phyloP scores from a whole-genome alignment of 1,140 invertebrate species.

The Cataglyphis hispanica region DNA sequence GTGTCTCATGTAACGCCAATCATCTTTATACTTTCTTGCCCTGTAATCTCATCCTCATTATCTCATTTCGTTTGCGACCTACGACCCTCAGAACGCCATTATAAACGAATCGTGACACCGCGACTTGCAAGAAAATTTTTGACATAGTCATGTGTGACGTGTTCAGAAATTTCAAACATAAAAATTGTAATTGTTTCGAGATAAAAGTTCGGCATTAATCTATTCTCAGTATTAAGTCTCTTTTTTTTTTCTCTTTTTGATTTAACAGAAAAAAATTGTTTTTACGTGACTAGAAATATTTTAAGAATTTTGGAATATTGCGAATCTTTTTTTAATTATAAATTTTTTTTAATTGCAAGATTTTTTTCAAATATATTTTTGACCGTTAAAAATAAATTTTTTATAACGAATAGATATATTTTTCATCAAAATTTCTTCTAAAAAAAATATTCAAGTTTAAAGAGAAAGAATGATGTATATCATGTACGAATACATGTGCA shows the following conservation, averaged over 20 bases:
- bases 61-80: neutral
- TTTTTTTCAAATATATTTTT: neutral
- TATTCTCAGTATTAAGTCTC: neutral
- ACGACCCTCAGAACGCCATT: slow-evolving; percentile 20
- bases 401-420: neutral
- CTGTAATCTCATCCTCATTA: neutral
- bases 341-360: neutral
- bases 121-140: slow-evolving; percentile 48
- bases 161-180: too few relatives aligned
- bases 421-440: neutral
- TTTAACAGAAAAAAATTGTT: neutral
- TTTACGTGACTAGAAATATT: neutral
- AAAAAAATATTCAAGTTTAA: neutral
- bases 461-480: neutral
- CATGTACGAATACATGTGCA: neutral
- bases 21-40: slow-evolving; percentile 3
- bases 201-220: too few relatives aligned
- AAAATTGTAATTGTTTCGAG: too few relatives aligned
- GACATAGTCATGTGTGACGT: neutral
- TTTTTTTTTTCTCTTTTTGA: too few relatives aligned
- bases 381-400: neutral
- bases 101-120: slow-evolving; percentile 28
- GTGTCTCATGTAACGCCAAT: neutral
- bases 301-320: neutral
- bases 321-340: neutral